Evolutionary conservation across 1,140 invertebrate species (phyloP), one percentile per base, ranked within the genome.

Genomic region (Drosophila lowei): DNA sequence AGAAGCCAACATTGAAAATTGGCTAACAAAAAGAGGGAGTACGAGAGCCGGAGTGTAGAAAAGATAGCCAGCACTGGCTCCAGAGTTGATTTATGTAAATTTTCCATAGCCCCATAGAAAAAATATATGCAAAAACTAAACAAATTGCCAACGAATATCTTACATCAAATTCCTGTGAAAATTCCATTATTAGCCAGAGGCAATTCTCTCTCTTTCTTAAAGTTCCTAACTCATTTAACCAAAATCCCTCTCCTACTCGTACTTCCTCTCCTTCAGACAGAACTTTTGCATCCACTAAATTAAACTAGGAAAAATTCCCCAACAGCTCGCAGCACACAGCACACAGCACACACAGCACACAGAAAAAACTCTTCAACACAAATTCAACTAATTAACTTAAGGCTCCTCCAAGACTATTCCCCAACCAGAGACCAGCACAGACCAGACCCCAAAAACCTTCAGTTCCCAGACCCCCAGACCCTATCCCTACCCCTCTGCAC

Each of bases 311-410:
- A 79, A 79, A 60, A 46, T 77, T 59, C 41, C 74, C 28, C 41
- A 28, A 57, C 18, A 42, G 38, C 59, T 52, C 30, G 7, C 7
- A 18, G 21, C 34, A 28, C 42, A 56, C 25, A 50, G n/a, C n/a
- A n/a, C 30, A 7, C 11, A 18, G 21, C 34, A 28, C 42, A 55
- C 25, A 50, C 7, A 23, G 16, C n/a, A 55, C 34, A 55, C 8
- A 42, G 18, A 44, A 44, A 57, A 83, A 70, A 71, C 74, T 71
- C 54, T 62, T 68, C 30, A 83, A 61, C 76, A 58, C 44, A 63
- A 71, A 74, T 85, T 60, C 50, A 67, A 71, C 77, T 85, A 84
- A 84, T 84, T 84, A 84, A 72, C 67, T 76, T 61, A 72, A 76
- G 76, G 41, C 68, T 61, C 42, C 48, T 73, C 52, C 60, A 75